These are phyloP conservation scores for Neodiprion fabricii DNA, from an alignment of 1,140 invertebrate genomes.

Conservation along the genomic window DNA sequence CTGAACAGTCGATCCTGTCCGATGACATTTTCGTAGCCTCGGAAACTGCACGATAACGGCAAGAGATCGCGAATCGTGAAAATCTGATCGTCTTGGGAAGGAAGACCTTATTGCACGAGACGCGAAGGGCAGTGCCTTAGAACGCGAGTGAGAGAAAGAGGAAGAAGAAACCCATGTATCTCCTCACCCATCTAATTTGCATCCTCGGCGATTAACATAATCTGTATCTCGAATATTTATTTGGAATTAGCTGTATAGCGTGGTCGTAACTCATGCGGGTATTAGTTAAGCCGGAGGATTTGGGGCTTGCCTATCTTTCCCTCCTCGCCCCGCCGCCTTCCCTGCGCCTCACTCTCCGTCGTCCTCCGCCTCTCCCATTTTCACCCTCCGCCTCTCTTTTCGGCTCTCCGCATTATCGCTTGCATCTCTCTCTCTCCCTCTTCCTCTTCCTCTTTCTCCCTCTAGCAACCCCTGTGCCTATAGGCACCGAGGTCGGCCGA, in stretches of 20 bases:
- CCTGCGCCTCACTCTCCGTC: slow-evolving; percentile 26
- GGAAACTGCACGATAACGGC: too few species aligned
- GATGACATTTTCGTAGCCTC: too few species aligned
- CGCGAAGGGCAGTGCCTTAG: too few species aligned
- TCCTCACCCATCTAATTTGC: slow-evolving; percentile 49
- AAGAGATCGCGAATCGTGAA: too few species aligned
- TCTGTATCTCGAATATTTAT: slow-evolving; percentile 64
- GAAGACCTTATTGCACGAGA: too few species aligned
- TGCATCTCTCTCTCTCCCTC: neutral
- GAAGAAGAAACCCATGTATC: slow-evolving; percentile 15
- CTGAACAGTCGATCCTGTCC: too few species aligned
- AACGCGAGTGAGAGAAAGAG: neutral
- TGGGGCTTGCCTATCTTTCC: slow-evolving; percentile 56
- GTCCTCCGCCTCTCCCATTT: neutral
- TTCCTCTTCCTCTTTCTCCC: neutral
- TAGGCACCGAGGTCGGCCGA: neutral
- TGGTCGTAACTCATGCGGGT: slow-evolving; percentile 58
- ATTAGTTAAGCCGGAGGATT: slow-evolving; percentile 62
- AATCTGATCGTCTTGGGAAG: too few species aligned
- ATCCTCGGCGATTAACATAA: slow-evolving; percentile 60
- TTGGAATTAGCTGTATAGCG: slow-evolving; percentile 56
- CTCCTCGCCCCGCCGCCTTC: slow-evolving; percentile 30
- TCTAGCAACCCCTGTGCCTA: neutral
- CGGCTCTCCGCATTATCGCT: neutral
- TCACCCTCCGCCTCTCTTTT: too few species aligned